Evolutionary conservation across 2,888 invertebrate genomes (phyloP).

Genomic region (Pyrrhia umbra): DNA sequence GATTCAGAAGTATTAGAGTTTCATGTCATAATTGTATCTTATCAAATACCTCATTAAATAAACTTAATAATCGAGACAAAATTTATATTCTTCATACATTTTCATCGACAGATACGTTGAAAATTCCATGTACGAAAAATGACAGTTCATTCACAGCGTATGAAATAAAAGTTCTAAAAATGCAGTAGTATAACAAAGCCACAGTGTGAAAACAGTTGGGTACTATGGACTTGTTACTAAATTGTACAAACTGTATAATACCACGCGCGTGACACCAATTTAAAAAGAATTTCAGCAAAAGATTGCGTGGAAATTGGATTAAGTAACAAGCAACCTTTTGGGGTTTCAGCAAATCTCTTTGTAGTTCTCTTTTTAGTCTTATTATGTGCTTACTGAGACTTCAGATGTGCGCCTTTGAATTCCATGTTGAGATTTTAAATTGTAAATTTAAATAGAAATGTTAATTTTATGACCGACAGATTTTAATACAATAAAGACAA

Average conservation of each 20-base stretch:
- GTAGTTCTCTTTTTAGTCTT: constrained; percentile 57
- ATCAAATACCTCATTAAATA: background rate
- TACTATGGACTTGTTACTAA: constrained; percentile 42
- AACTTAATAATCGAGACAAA: background rate
- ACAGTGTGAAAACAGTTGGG: constrained; percentile 33
- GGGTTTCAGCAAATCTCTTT: constrained; percentile 77
- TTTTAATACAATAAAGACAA: background rate
- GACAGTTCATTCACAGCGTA: background rate
- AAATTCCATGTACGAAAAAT: background rate
- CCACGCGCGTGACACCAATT: constrained; percentile 57
- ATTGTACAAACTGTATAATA: constrained; percentile 62
- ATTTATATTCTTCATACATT: background rate
- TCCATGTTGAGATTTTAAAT: constrained; percentile 12
- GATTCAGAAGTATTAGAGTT: no score
- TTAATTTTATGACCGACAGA: background rate
- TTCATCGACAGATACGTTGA: background rate
- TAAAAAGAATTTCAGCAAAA: constrained; percentile 66
- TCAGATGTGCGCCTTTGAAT: constrained; percentile 18
- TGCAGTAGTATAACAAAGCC: constrained; percentile 8
- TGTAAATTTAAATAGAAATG: background rate
- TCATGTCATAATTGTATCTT: no score
- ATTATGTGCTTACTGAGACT: constrained; percentile 37
- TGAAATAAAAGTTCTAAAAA: constrained; percentile 19
- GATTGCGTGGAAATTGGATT: constrained; percentile 75
- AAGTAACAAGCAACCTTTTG: constrained; percentile 76